Evolutionary conservation across 2,797 vertebrate species (phyloP).

Genomic region (Trichosurus vulpecula): DNA sequence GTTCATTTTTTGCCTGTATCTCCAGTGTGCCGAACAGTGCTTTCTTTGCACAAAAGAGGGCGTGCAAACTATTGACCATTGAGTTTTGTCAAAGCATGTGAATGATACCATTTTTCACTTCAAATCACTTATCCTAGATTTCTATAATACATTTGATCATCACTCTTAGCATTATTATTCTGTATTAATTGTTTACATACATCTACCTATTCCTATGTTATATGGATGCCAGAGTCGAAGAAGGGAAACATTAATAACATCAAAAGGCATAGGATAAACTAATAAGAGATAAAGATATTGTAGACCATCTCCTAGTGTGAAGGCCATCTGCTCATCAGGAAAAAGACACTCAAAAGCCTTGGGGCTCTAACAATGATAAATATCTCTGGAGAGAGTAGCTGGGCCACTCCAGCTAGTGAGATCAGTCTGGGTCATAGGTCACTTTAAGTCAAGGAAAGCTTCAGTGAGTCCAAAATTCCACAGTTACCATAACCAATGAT

Average conservation of each 20-base stretch:
- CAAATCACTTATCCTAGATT: background rate
- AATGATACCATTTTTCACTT: slow-evolving; percentile 6
- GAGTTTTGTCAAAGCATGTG: background rate
- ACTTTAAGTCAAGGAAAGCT: background rate
- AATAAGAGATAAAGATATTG: slow-evolving; percentile 10
- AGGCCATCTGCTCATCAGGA: slow-evolving; percentile 7
- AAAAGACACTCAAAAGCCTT: background rate
- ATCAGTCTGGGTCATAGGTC: background rate
- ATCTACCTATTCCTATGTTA: background rate
- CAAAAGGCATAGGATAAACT: background rate
- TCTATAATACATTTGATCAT: slow-evolving; percentile 20
- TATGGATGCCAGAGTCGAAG: slow-evolving; percentile 3
- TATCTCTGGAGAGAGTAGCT: background rate
- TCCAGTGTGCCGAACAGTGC: slow-evolving; percentile 8
- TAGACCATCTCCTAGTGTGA: background rate
- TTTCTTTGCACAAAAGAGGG: background rate
- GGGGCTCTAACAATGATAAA: slow-evolving; percentile 14
- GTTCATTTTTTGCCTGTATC: background rate
- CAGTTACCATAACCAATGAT: background rate
- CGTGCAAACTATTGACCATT: background rate
- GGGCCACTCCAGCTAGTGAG: background rate
- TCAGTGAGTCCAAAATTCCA: slow-evolving; percentile 27
- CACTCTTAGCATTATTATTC: background rate
- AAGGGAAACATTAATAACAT: slow-evolving; percentile 26
- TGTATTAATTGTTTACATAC: background rate